These are phyloP conservation scores for Labrus mixtus DNA, from an alignment of 2,113 vertebrate species.

Conservation along the genomic window DNA sequence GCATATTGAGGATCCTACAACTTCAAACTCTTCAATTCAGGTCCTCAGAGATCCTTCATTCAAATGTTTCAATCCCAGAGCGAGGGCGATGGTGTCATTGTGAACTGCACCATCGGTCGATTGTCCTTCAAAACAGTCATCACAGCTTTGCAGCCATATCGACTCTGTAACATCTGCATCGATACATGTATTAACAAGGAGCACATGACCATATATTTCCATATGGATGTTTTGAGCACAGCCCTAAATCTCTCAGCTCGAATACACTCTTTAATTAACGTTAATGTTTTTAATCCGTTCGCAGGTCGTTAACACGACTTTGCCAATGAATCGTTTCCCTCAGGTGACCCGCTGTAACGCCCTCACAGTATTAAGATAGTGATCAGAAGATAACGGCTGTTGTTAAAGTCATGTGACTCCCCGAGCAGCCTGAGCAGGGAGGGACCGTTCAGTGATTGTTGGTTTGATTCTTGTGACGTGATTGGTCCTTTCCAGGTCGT, in stretches of 20 bases:
- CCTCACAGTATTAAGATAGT: not conserved
- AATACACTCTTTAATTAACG: conserved; percentile 14
- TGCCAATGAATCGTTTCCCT: not conserved
- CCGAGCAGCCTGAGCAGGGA: not conserved
- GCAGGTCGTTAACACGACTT: conserved; percentile 10
- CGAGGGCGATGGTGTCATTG: no score
- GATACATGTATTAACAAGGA: no score
- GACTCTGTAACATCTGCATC: no score
- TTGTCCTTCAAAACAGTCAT: no score
- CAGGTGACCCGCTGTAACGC: conserved; percentile 19
- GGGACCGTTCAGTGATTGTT: not conserved
- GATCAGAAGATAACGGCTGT: not conserved
- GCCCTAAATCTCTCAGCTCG: not conserved
- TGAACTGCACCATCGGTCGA: no score
- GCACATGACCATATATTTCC: no score
- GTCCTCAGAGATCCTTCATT: no score
- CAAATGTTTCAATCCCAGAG: no score
- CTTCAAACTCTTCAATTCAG: no score
- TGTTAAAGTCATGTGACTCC: conserved; percentile 21
- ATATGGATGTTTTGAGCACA: not conserved
- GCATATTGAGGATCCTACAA: no score
- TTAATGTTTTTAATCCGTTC: conserved; percentile 10
- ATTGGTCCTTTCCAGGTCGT: not conserved
- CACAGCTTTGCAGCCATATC: no score
- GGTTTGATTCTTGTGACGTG: not conserved